Evolutionary conservation across 2,888 invertebrate species (phyloP).

Genomic region (Xestia c-nigrum): DNA sequence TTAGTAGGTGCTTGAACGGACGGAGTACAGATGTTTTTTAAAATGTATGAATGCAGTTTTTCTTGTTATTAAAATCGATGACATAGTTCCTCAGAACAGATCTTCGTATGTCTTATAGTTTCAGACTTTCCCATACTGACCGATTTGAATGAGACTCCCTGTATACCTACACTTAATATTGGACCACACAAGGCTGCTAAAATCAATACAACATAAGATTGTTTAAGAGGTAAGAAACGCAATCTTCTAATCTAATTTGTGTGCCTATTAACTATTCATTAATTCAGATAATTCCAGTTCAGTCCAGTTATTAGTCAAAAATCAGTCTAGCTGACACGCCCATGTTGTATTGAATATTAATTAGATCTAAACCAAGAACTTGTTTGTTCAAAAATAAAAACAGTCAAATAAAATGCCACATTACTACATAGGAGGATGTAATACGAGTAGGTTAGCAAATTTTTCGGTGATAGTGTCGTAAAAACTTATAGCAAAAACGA

Average conservation of each 20-base stretch:
- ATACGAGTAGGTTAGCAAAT: neutral
- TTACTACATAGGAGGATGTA: neutral
- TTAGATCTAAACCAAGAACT: neutral
- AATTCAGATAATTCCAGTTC: neutral
- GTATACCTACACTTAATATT: neutral
- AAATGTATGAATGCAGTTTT: no score
- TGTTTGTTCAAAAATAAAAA: neutral
- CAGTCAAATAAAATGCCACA: neutral
- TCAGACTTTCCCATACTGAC: no score
- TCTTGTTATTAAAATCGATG: no score
- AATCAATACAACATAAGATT: neutral
- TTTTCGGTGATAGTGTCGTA: constrained; percentile 2
- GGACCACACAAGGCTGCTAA: neutral
- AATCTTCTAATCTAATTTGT: no score
- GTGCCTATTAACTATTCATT: no score
- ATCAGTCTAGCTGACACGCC: neutral
- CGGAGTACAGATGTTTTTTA: no score
- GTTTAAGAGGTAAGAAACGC: no score
- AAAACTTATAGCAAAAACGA: neutral
- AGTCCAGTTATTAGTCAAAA: neutral
- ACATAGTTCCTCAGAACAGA: no score
- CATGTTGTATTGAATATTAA: constrained; percentile 3
- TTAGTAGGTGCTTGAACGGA: no score
- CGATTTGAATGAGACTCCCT: no score
- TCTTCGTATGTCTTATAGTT: no score